Evolutionary conservation across 1,140 invertebrate genomes (phyloP).

Genomic region (Brachionus calyciflorus): DNA sequence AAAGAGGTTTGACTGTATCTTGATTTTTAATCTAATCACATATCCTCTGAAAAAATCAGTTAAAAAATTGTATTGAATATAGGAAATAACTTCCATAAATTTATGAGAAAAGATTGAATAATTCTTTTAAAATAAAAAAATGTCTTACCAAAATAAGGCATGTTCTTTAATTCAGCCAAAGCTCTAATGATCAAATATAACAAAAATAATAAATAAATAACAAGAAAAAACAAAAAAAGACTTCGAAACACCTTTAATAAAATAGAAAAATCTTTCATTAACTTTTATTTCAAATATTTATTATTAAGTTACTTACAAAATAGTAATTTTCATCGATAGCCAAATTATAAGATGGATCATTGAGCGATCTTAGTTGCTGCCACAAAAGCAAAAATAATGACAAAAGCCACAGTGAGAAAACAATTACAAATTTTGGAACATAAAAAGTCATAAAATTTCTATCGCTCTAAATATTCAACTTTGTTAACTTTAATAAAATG

Average conservation of each 20-base stretch:
- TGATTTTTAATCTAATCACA: too few relatives aligned
- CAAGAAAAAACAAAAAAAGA: slow-evolving; percentile 66
- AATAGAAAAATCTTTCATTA: neutral
- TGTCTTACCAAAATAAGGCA: slow-evolving; percentile 93
- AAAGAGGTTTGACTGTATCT: too few relatives aligned
- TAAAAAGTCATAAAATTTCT: slow-evolving; percentile 80
- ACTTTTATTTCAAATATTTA: neutral
- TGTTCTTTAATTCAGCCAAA: slow-evolving; percentile 86
- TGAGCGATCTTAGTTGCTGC: slow-evolving; percentile 69
- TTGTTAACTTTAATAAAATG: slow-evolving; percentile 51
- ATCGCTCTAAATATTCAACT: too few relatives aligned
- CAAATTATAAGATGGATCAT: slow-evolving; percentile 88
- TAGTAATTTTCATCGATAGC: slow-evolving; percentile 66
- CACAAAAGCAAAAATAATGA: slow-evolving; percentile 83
- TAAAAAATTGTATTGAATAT: too few relatives aligned
- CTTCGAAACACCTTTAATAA: slow-evolving; percentile 48
- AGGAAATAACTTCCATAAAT: too few relatives aligned
- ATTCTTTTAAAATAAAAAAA: too few relatives aligned
- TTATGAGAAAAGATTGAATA: too few relatives aligned
- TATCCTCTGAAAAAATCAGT: too few relatives aligned
- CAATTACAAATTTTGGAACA: slow-evolving; percentile 80
- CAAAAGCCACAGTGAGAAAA: slow-evolving; percentile 81
- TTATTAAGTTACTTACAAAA: neutral
- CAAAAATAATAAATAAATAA: slow-evolving; percentile 80
- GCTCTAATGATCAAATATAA: slow-evolving; percentile 78